Percentiles rank a stretch among this genome's conserved stretches.
Conservation (phyloP, 2,797 vertebrate genomes). For the Myripristis murdjan region DNA sequence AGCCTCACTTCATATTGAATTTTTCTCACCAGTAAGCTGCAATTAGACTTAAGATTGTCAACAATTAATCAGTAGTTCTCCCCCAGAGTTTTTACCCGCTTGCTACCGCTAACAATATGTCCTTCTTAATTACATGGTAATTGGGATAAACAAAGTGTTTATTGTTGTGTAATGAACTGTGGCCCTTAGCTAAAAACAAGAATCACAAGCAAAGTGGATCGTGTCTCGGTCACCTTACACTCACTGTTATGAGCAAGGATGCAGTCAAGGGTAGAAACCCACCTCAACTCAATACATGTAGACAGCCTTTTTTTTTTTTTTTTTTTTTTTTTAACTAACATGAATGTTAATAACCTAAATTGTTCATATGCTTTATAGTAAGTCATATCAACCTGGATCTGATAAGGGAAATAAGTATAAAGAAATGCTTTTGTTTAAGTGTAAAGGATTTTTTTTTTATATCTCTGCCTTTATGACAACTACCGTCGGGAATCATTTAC, state of each 20-base stretch:
- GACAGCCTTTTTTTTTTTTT: slow-evolving; percentile 1
- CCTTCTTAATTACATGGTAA: slow-evolving; percentile 76
- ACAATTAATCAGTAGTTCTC: slow-evolving; percentile 69
- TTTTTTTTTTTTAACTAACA: neutral
- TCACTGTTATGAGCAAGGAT: slow-evolving; percentile 7
- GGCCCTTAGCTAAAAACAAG: slow-evolving; percentile 27
- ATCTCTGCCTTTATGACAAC: slow-evolving; percentile 25
- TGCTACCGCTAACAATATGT: slow-evolving; percentile 66
- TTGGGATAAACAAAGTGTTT: slow-evolving; percentile 72
- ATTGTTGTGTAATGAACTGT: slow-evolving; percentile 72
- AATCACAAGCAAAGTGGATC: slow-evolving; percentile 18
- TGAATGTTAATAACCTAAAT: slow-evolving; percentile 15
- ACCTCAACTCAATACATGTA: neutral
- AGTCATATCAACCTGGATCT: neutral
- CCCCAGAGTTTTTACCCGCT: slow-evolving; percentile 59
- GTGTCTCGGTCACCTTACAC: slow-evolving; percentile 47
- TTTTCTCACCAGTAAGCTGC: slow-evolving; percentile 65
- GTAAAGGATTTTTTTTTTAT: slow-evolving; percentile 21
- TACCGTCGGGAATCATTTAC: slow-evolving; percentile 16
- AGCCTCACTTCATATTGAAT: slow-evolving; percentile 46
- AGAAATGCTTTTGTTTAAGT: slow-evolving; percentile 19
- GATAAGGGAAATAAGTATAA: slow-evolving; percentile 1
- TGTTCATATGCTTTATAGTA: neutral
- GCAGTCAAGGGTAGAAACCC: neutral
- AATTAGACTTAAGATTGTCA: slow-evolving; percentile 71